These are phyloP conservation scores for Chloropsis hardwickii DNA, from an alignment of 2,113 vertebrate species.

Conservation along the genomic window DNA sequence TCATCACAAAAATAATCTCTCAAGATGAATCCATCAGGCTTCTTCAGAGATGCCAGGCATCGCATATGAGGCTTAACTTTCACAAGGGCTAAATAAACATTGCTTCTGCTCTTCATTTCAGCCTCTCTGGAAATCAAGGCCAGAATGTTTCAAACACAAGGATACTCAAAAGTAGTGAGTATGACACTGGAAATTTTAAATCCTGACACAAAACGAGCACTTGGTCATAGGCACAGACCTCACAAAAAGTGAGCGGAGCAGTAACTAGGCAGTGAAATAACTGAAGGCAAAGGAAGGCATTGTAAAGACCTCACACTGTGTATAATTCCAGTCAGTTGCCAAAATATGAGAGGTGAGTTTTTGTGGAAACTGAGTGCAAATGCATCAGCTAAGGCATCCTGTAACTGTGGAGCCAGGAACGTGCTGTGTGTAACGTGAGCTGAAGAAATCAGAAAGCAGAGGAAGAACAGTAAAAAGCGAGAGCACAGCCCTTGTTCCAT, in stretches of 20 bases:
- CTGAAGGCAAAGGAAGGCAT: background rate
- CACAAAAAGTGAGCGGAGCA: background rate
- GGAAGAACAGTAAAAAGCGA: background rate
- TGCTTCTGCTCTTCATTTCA: slow-evolving; percentile 47
- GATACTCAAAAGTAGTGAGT: background rate
- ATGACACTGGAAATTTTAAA: background rate
- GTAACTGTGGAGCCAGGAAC: background rate
- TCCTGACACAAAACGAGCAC: background rate
- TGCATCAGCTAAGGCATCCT: background rate
- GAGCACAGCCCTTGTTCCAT: background rate
- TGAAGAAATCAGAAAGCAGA: background rate
- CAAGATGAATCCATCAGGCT: background rate
- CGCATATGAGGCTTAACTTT: background rate
- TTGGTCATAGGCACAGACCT: background rate
- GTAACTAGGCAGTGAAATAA: background rate
- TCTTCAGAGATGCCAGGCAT: background rate
- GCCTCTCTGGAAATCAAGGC: background rate
- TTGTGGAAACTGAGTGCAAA: background rate
- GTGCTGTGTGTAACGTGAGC: background rate
- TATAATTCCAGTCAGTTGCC: background rate
- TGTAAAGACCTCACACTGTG: background rate
- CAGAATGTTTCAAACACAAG: background rate
- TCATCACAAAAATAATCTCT: background rate
- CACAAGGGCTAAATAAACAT: background rate
- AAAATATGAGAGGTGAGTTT: background rate